phyloP scores from a whole-genome alignment of 2,888 invertebrate genomes.

The Ceriagrion tenellum region DNA sequence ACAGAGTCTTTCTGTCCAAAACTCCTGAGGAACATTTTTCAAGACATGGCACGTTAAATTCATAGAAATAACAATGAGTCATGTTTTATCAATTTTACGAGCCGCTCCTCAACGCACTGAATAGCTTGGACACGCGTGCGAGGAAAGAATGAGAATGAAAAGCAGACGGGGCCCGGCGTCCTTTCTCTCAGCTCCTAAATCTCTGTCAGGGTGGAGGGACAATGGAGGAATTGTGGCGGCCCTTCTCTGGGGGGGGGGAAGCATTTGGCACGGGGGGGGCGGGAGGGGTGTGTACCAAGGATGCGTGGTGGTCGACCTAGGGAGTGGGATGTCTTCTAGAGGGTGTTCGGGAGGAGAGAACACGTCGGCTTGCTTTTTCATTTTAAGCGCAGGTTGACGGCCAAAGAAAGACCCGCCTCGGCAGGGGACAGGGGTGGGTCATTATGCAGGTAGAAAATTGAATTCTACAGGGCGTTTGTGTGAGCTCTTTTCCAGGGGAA shows the following conservation, averaged over 20 bases:
- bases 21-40: not conserved
- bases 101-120: not conserved
- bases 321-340: not conserved
- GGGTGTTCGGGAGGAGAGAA: not conserved
- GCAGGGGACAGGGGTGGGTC: not conserved
- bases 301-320: not conserved
- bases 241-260: not conserved
- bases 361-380: slow-evolving; percentile 26
- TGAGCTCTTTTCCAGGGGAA: not conserved
- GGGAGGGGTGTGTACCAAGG: not conserved
- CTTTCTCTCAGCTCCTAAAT: not conserved
- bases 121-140: not conserved
- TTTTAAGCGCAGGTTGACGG: slow-evolving; percentile 26
- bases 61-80: not conserved
- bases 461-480: not conserved
- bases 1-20: not conserved
- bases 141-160: not conserved
- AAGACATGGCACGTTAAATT: not conserved
- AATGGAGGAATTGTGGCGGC: slow-evolving; percentile 1
- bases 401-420: slow-evolving; percentile 12
- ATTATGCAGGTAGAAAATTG: slow-evolving; percentile 36
- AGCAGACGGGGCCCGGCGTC: not conserved
- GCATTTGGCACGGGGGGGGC: not conserved
- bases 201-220: slow-evolving; percentile 6
- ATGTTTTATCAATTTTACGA: not conserved